Conservation (phyloP, 1,140 invertebrate genomes). For the Pomacea maculata region DNA sequence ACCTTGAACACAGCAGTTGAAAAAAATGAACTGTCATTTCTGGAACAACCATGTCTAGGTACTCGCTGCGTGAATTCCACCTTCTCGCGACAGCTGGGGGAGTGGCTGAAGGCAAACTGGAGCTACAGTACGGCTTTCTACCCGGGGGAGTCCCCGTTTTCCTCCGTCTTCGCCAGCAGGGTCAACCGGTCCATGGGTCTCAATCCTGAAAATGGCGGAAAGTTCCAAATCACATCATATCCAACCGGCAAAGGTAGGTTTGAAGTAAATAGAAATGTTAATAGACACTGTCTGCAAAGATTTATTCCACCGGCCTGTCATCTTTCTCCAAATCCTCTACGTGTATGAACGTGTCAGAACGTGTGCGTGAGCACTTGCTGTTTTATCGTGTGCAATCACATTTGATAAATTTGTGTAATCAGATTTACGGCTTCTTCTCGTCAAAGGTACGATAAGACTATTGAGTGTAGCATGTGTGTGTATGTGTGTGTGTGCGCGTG, state of each 20-base stretch:
- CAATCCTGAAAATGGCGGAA: constrained; percentile 57
- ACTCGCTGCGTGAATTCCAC: constrained; percentile 60
- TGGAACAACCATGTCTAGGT: constrained; percentile 33
- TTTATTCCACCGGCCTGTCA: not conserved
- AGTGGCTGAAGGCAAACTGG: constrained; percentile 58
- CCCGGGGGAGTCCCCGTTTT: constrained; percentile 62
- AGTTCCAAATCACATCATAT: constrained; percentile 64
- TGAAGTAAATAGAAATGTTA: not conserved
- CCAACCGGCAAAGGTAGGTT: constrained; percentile 32
- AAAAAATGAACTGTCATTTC: too few species aligned
- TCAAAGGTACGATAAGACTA: not conserved
- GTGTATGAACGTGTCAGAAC: not conserved
- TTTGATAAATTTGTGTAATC: too few species aligned
- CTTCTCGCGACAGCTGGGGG: constrained; percentile 53
- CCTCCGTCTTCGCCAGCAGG: constrained; percentile 47
- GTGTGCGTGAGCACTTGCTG: not conserved
- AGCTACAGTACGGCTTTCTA: constrained; percentile 65
- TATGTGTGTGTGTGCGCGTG: not conserved
- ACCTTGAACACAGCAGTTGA: too few species aligned
- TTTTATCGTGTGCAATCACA: not conserved
- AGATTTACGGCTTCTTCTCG: not conserved
- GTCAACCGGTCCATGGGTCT: constrained; percentile 57
- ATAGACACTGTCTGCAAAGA: not conserved
- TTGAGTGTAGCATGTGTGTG: not conserved
- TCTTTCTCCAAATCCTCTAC: not conserved